Evolutionary conservation across 2,888 invertebrate genomes (phyloP).

Genomic region (Diabrotica balteata): DNA sequence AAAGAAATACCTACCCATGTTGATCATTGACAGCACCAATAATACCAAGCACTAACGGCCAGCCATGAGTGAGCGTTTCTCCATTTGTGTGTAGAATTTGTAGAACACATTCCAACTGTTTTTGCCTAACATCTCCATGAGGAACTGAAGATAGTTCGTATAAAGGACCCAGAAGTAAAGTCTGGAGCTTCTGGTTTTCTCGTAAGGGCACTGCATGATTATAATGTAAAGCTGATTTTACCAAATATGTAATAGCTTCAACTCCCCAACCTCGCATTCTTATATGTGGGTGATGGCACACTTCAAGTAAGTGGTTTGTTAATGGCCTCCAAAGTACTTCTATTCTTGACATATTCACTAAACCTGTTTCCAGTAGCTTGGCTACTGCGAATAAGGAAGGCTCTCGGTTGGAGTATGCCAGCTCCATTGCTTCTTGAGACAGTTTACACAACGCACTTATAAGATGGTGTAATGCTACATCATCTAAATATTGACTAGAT

Average conservation of each 20-base stretch:
- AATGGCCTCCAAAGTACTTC: slow-evolving; percentile 95
- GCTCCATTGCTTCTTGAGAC: slow-evolving; percentile 95
- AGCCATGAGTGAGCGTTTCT: slow-evolving; percentile 90
- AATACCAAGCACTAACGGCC: slow-evolving; percentile 93
- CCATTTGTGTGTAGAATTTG: slow-evolving; percentile 93
- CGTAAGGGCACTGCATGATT: slow-evolving; percentile 83
- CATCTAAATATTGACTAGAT: slow-evolving; percentile 91
- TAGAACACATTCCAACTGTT: slow-evolving; percentile 93
- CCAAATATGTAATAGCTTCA: slow-evolving; percentile 92
- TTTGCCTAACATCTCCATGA: slow-evolving; percentile 92
- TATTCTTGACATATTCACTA: slow-evolving; percentile 91
- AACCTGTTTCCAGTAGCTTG: slow-evolving; percentile 93
- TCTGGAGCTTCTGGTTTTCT: slow-evolving; percentile 88
- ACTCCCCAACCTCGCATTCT: slow-evolving; percentile 98
- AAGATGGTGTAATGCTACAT: slow-evolving; percentile 92
- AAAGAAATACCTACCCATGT: slow-evolving; percentile 79
- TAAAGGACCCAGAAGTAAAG: slow-evolving; percentile 85
- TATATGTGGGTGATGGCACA: slow-evolving; percentile 94
- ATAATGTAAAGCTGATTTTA: slow-evolving; percentile 88
- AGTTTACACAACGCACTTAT: slow-evolving; percentile 96
- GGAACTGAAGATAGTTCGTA: slow-evolving; percentile 89
- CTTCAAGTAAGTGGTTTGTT: slow-evolving; percentile 94
- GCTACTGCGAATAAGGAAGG: slow-evolving; percentile 97
- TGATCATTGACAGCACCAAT: slow-evolving; percentile 94
- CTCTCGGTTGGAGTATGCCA: slow-evolving; percentile 94